Percentiles rank a stretch among this genome's conserved stretches.
Evolutionary conservation across 2,888 invertebrate species (phyloP).

Genomic region (Hyalella azteca): DNA sequence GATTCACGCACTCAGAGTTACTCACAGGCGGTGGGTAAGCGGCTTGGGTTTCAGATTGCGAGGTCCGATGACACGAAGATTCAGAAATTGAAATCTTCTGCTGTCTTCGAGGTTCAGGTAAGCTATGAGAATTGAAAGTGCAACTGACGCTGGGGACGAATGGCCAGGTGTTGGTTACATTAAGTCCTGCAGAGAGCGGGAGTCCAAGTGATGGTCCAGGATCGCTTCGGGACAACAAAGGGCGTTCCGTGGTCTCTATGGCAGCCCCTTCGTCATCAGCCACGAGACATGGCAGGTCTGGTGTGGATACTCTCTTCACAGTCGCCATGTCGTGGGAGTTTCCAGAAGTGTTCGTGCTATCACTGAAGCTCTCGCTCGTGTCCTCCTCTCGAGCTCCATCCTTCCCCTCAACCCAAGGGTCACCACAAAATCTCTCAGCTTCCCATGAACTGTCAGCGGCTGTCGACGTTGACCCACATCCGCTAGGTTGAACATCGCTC

Average conservation of each 20-base stretch:
- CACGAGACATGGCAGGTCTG: constrained; percentile 29
- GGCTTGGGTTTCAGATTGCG: not conserved
- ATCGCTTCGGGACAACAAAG: not conserved
- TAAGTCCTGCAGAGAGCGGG: not conserved
- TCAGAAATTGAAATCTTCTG: not conserved
- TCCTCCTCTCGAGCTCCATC: not conserved
- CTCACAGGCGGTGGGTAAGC: not conserved
- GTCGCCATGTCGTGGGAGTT: constrained; percentile 22
- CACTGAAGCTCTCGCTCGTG: constrained; percentile 18
- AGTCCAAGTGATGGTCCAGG: not conserved
- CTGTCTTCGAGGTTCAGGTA: constrained; percentile 4
- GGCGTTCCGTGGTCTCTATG: not conserved
- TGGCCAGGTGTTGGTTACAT: constrained; percentile 11
- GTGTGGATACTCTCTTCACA: constrained; percentile 29
- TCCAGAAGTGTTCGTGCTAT: constrained; percentile 4
- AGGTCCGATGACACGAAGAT: not conserved
- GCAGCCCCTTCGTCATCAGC: not conserved
- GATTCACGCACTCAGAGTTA: not conserved
- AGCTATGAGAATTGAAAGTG: constrained; percentile 18
- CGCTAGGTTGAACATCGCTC: not conserved
- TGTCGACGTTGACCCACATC: not conserved
- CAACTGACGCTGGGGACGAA: not conserved
- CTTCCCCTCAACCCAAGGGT: not conserved
- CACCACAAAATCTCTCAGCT: not conserved
- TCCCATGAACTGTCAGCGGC: not conserved